Conservation (phyloP, 2,888 invertebrate species). For the Agrilus biguttatus region DNA sequence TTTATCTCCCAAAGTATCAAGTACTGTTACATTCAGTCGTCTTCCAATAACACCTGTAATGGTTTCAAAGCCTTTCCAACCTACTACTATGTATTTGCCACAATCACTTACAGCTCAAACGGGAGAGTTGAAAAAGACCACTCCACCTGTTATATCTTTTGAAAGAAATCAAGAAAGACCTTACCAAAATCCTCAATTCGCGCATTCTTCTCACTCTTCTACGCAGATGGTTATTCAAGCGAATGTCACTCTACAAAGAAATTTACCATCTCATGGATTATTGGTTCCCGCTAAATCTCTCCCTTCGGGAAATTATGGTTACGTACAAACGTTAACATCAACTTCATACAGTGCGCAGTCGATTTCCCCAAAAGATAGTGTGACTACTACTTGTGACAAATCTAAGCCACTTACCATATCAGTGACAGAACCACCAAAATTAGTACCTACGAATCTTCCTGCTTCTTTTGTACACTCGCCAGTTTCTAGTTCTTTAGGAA, state of each 20-base stretch:
- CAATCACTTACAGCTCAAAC: conserved; percentile 26
- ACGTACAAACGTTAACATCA: background rate
- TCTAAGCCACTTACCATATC: background rate
- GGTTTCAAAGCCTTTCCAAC: conserved; percentile 41
- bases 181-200: conserved; percentile 14
- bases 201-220: conserved; percentile 15
- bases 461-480: conserved; percentile 1
- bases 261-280: conserved; percentile 4
- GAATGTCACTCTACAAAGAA: conserved; percentile 8
- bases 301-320: conserved; percentile 11
- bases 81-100: conserved; percentile 31
- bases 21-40: conserved; percentile 34
- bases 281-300: conserved; percentile 16
- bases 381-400: no score
- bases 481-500: background rate
- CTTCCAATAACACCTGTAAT: conserved; percentile 44
- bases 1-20: conserved; percentile 9
- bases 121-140: conserved; percentile 17
- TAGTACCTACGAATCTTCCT: conserved; percentile 8
- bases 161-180: conserved; percentile 31
- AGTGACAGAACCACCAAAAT: conserved; percentile 11
- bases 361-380: conserved; percentile 1
- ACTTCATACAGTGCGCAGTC: conserved; percentile 3
- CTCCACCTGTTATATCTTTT: conserved; percentile 17
- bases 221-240: conserved; percentile 18